These are phyloP conservation scores for Drosophila arizonae DNA, from an alignment of 1,140 invertebrate genomes.

Conservation along the genomic window DNA sequence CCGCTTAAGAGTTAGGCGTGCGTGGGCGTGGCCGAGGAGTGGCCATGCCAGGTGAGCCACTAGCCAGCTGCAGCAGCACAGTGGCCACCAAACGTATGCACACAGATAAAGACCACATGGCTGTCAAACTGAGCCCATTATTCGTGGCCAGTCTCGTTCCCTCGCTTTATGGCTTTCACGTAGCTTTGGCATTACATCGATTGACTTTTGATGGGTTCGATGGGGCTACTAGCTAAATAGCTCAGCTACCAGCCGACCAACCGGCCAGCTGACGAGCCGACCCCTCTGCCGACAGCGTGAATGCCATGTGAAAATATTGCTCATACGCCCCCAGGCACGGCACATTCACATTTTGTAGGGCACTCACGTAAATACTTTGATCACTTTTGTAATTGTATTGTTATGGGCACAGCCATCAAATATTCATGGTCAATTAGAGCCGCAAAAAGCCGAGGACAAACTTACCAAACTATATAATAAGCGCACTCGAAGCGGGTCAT, in stretches of 20 bases:
- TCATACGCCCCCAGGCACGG: constrained; percentile 22
- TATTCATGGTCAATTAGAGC: constrained; percentile 40
- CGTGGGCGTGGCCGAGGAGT: constrained; percentile 38
- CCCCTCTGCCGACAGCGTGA: background rate
- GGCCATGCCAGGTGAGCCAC: constrained; percentile 28
- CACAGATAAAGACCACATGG: constrained; percentile 2
- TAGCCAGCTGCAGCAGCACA: constrained; percentile 8
- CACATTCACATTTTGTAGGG: constrained; percentile 11
- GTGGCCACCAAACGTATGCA: constrained; percentile 8
- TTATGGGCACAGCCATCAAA: constrained; percentile 35
- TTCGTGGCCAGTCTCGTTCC: background rate
- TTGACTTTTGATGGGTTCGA: constrained; percentile 38
- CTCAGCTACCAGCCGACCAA: constrained; percentile 3
- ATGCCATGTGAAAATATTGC: constrained; percentile 22
- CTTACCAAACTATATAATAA: constrained; percentile 11
- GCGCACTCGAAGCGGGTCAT: background rate
- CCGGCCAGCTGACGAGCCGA: background rate
- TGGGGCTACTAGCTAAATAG: constrained; percentile 20
- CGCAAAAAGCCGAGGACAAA: constrained; percentile 14
- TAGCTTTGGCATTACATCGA: constrained; percentile 45
- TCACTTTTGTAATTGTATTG: constrained; percentile 50
- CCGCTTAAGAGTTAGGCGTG: constrained; percentile 33
- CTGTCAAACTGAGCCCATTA: constrained; percentile 40
- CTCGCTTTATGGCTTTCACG: constrained; percentile 17
- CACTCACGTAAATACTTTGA: constrained; percentile 42